Evolutionary conservation across 2,797 vertebrate genomes (phyloP).

Genomic region (Sebastes alutus): DNA sequence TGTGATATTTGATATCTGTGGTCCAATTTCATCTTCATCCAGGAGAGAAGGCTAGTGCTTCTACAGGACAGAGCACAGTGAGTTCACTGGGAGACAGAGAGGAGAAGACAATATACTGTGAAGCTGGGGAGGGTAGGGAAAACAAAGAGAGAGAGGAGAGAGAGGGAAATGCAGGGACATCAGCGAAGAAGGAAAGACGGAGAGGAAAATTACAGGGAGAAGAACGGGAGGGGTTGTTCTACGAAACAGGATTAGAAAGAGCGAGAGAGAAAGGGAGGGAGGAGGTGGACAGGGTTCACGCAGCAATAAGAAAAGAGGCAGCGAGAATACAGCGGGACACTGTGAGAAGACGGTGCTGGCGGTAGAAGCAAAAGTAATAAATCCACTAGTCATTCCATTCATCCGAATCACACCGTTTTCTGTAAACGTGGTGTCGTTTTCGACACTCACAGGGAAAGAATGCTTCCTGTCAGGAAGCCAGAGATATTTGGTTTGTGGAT

Average conservation of each 20-base stretch:
- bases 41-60: slow-evolving; percentile 60
- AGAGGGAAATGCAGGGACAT: neutral
- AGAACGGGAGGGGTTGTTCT: neutral
- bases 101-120: slow-evolving; percentile 31
- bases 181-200: neutral
- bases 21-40: slow-evolving; percentile 51
- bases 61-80: slow-evolving; percentile 53
- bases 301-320: slow-evolving; percentile 52
- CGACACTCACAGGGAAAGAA: slow-evolving; percentile 66
- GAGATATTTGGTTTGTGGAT: slow-evolving; percentile 71
- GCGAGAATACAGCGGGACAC: neutral
- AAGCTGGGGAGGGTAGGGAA: neutral
- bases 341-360: slow-evolving; percentile 49
- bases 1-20: slow-evolving; percentile 54
- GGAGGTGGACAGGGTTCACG: neutral
- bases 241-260: neutral
- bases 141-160: neutral
- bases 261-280: neutral
- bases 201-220: neutral
- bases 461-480: slow-evolving; percentile 74
- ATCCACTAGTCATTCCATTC: slow-evolving; percentile 30
- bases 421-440: slow-evolving; percentile 72
- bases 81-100: neutral
- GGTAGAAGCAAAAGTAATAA: slow-evolving; percentile 63
- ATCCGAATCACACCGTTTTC: slow-evolving; percentile 28